Evolutionary conservation across 2,888 invertebrate species (phyloP), one percentile per base, ranked within the genome.

Genomic region (Lasius fuliginosus): DNA sequence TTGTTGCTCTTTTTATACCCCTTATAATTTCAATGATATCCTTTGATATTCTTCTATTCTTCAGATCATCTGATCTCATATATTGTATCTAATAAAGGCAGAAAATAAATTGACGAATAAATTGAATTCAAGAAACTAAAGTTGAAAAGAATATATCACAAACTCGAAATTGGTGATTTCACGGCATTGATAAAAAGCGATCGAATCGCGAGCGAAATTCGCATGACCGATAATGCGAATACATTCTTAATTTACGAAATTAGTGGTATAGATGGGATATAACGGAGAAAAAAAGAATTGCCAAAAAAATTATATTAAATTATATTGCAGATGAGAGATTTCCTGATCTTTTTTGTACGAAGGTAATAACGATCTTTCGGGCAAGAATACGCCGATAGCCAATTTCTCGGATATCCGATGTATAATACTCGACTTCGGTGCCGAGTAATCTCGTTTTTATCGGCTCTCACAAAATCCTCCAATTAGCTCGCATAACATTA

Each of bases 401-500:
- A 92, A 92, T 92, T 92, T 92, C 91, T 91, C 88, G 87, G 90
- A 88, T 92, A 90, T 85, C 85, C 87, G 87, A 88, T 69, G 85
- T 84, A 87, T 85, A 89, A 92, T 88, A 87, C 84, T 81, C 82
- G 83, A 89, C 87, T 89, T 86, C 85, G 85, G 83, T 89, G 90
- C 89, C 84, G 90, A 87, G 89, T 91, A 93, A 93, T 93, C 92
- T 93, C 90, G 90, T 91, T 92, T 92, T 92, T 92, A 93, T 93
- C 92, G 92, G 85, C 79, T 89, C 91, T 90, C 89, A 86, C 91
- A 91, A 92, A 93, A 92, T 91, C 93, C 92, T 87, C 92, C 93
- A 93, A 94, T 94, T 93, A 94, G 92, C 90, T 91, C 92, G 91
- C 93, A 94, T 93, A 93, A 92, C 92, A 94, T 94, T 94, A 94